Evolutionary conservation across 2,113 vertebrate genomes (phyloP), one percentile per base, ranked within the genome.

Genomic region (Crotalus helleri): DNA sequence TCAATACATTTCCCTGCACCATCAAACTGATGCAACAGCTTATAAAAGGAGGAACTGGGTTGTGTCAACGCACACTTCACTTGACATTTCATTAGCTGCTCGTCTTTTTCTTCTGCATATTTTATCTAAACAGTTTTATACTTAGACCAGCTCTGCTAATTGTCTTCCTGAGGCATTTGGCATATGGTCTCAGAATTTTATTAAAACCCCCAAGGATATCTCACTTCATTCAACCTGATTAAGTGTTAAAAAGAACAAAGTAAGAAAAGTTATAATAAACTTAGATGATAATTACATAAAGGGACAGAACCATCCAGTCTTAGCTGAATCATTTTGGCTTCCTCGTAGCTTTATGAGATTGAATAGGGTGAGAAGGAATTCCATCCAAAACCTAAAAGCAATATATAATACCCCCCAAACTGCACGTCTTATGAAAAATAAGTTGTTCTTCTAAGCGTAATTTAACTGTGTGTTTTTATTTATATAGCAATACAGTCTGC

Each of bases 231-330:
- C 88, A 88, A 0, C 10, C 17, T 53, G 53, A 69, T 11, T 87
- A 94, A 92, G 39, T 24, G 61, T 21, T 91, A 4, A 92, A 91
- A 9, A 8, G 26, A 85, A 64, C 87, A 33, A 93, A 91, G 51
- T 6, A 89, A 54, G 92, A 94, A 93, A 74, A 55, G 49, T 26
- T 57, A 15, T 57, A 91, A 91, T 91, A 58, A 55, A 26, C 74
- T 13, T 26, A 44, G 33, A 1, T 4, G 29, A 54, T 39, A 2
- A 91, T 39, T 55, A 26, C 33, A 86, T 49, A 49, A 46, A 26
- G 85, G 23, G 23, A 8, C 54, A 19, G 12, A 58, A 46, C 39
- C 39, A 49, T 26, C 24, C 24, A 46, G 53, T 13, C 13, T 29
- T 57, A 26, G 53, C 54, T 58, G 24, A 58, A 19, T 57, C 3